Base-by-base conservation (phyloP, 1,140 invertebrate species). In the Brachionus rotundiformis region DNA sequence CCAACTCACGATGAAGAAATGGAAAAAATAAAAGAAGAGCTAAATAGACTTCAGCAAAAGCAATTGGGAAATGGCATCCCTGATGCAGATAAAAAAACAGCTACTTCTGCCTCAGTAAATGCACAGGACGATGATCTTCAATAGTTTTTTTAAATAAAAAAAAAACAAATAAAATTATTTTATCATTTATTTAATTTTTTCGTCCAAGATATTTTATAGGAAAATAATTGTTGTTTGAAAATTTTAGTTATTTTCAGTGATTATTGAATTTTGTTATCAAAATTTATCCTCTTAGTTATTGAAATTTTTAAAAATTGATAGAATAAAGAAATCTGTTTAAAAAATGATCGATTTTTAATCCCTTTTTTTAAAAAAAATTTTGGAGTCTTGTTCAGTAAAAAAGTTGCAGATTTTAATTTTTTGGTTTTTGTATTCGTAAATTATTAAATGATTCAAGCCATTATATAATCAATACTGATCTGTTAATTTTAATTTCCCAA, bases 1-100 rank as follows among this genome's bases (percentile, higher is more conserved):
- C 82, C 94, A 95, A 87, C 54, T 13, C 77, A 41, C 13, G 77
- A 81, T 41, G 33, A 81, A 81, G 77, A 81, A 49, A 29, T 81
- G 27, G 77, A 81, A 63, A 81, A 27, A 47, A 29, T 81, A 7
- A 44, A 49, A 36, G 54, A 81, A 31, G 77, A 81, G 25, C 31
- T 81, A 27, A 79, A 31, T 25, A 79, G 54, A 79, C 6, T 59
- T 63, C 47, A 79, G 29, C 47, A 54, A 33, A 54, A 47, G 29
- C 41, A 76, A 44, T 31, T 47, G 19, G 4, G 19, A 75, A 47
- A 25, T 13, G 39, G 8, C 31, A 8, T 23, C 16, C 10, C 31
- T 49, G 76, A 13, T 1, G 5, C 31, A 16, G 49, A 63, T 54
- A 16, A 25, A 54, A 54, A 23, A 29, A 10, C 3, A 33, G 63